Percentiles rank a stretch among this genome's conserved stretches.
Conservation (phyloP, 2,888 invertebrate genomes). For the Phalera bucephala region DNA sequence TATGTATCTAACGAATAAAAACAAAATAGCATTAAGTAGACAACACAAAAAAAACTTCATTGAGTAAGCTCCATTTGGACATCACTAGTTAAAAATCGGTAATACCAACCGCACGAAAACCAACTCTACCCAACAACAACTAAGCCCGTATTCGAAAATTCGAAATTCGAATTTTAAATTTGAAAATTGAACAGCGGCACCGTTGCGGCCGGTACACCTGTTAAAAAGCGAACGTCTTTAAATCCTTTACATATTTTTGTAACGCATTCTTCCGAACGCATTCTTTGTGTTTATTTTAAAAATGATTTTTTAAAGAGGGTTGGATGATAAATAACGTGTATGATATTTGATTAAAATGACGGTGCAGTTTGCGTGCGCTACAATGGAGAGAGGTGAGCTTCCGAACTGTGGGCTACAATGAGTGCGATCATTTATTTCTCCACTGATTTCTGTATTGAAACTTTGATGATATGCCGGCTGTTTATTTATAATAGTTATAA, state of each 20-base stretch:
- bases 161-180: slow-evolving; percentile 13
- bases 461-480: slow-evolving; percentile 19
- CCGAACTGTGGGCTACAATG: slow-evolving; percentile 44
- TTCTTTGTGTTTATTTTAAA: slow-evolving; percentile 64
- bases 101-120: slow-evolving; percentile 12
- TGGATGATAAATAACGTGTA: slow-evolving; percentile 55
- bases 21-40: slow-evolving; percentile 78
- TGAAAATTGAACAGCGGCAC: slow-evolving; percentile 22
- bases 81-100: slow-evolving; percentile 17
- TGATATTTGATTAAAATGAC: slow-evolving; percentile 67
- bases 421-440: slow-evolving; percentile 42
- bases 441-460: slow-evolving; percentile 43
- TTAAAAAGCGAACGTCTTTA: slow-evolving; percentile 56
- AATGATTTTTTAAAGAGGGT: slow-evolving; percentile 45
- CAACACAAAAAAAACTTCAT: slow-evolving; percentile 51
- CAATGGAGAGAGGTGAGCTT: slow-evolving; percentile 46
- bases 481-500: slow-evolving; percentile 22
- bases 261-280: slow-evolving; percentile 64
- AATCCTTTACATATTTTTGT: slow-evolving; percentile 75
- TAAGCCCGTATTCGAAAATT: slow-evolving; percentile 13
- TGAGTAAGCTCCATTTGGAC: slow-evolving; percentile 61
- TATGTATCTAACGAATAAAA: slow-evolving; percentile 70
- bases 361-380: slow-evolving; percentile 43
- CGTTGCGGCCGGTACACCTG: slow-evolving; percentile 63
- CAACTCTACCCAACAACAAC: slow-evolving; percentile 3